phyloP scores from a whole-genome alignment of 2,797 vertebrate species.

The Chrysocyon brachyurus region DNA sequence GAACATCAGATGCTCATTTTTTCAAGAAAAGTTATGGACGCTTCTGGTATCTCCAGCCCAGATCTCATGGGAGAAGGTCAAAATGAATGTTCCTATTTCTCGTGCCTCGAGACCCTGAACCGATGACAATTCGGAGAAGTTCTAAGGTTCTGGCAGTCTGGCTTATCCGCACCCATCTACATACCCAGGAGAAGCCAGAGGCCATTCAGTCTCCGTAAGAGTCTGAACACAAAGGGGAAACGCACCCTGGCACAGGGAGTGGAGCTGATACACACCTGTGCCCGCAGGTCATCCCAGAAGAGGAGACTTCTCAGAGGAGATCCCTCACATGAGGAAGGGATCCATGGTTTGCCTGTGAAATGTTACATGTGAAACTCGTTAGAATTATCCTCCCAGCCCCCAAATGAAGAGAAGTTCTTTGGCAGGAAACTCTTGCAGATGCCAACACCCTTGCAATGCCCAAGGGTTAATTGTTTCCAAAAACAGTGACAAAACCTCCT shows the following conservation, averaged over 20 bases:
- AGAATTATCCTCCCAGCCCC: neutral
- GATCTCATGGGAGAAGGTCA: neutral
- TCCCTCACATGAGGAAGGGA: neutral
- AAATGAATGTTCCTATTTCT: constrained; percentile 1
- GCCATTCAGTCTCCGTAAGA: neutral
- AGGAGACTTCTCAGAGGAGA: neutral
- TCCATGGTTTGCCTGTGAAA: neutral
- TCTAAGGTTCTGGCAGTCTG: neutral
- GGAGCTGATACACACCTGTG: neutral
- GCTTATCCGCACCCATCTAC: neutral
- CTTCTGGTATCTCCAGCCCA: neutral
- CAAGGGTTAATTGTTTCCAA: neutral
- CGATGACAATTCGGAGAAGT: neutral
- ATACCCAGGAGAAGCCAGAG: neutral
- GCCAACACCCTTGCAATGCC: neutral
- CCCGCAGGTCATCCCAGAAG: neutral
- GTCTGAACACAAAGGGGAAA: constrained; percentile 4
- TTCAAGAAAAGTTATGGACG: constrained; percentile 3
- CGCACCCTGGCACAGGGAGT: neutral
- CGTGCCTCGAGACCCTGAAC: neutral
- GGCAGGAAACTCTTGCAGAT: neutral
- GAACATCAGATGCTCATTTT: neutral
- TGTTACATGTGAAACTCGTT: neutral
- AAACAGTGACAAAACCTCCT: neutral
- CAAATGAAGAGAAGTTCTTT: neutral